Base-by-base conservation (phyloP, 2,113 vertebrate species). In the Pseudorhombus dupliciocellatus region DNA sequence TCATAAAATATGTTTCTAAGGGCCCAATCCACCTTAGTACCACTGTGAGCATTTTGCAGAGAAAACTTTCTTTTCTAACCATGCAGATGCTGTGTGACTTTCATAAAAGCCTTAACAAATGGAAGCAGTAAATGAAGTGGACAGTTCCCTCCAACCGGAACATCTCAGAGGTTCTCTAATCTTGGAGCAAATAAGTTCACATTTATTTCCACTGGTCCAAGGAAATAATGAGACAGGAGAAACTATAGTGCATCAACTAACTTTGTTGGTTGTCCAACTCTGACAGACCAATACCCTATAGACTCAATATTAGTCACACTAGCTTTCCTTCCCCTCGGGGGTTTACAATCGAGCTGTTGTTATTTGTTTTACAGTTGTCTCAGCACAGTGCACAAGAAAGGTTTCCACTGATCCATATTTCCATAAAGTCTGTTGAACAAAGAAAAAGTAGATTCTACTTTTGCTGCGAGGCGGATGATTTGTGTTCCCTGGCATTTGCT, bases 81-180 rank as follows among this genome's bases (percentile, higher is more conserved):
- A 84, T 87, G 81, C 81, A 91, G 88, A 86, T 87, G 83, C 68
- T 74, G 85, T 59, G 44, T 84, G 79, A 87, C 89, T 86, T 63
- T 76, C 55, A 80, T 77, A 84, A 87, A 79, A 73, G 65, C 77
- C 53, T 64, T 87, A 82, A 87, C 87, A 88, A 88, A 89, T 89
- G 76, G 84, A 80, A 70, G 73, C 22, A 81, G 69, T 89, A 88
- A 89, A 85, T 83, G 88, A 84, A 89, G 62, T 83, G 80, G 90
- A 90, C 88, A 80, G 75, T 79, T 87, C 18, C 84, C 59, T 61
- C 74, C 81, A 77, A 86, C 79, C 62, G 48, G 75, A 89, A 91
- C 84, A 75, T 84, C 70, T 74, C 61, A 68, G 72, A 80, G 72
- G 69, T 78, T 85, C 77, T 77, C 71, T 73, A 77, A 69, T 83